Evolutionary conservation across 2,797 vertebrate genomes (phyloP).

Genomic region (Rhynchonycteris naso): DNA sequence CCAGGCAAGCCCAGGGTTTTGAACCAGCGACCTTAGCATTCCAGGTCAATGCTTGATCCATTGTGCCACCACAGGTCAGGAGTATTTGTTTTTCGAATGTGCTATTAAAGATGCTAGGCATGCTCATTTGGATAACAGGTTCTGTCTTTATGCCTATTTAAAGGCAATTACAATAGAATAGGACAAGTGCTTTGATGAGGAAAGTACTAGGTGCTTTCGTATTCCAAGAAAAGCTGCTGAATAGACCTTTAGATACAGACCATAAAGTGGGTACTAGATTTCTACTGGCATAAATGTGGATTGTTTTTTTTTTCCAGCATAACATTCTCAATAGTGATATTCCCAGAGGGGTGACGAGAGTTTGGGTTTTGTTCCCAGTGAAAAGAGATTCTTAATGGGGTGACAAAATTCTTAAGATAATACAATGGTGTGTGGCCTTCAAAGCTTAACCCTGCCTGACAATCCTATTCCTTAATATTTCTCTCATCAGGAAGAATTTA

Average conservation of each 20-base stretch:
- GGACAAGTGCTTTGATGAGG: not conserved
- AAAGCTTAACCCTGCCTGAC: not conserved
- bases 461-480: not conserved
- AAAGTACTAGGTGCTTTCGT: not conserved
- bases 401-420: not conserved
- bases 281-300: not conserved
- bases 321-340: not conserved
- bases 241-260: not conserved
- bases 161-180: not conserved
- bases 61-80: too few relatives aligned
- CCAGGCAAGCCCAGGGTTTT: too few relatives aligned
- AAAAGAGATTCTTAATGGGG: not conserved
- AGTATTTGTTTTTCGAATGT: not conserved
- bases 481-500: conserved; percentile 26
- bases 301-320: not conserved
- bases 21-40: too few relatives aligned
- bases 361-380: not conserved
- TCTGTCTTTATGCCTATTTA: conserved; percentile 18
- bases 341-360: not conserved
- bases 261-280: not conserved
- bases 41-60: too few relatives aligned
- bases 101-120: not conserved
- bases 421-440: not conserved
- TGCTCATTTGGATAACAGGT: not conserved
- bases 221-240: not conserved